Conservation (phyloP, 1,140 invertebrate genomes). For the Sesamia nonagrioides region DNA sequence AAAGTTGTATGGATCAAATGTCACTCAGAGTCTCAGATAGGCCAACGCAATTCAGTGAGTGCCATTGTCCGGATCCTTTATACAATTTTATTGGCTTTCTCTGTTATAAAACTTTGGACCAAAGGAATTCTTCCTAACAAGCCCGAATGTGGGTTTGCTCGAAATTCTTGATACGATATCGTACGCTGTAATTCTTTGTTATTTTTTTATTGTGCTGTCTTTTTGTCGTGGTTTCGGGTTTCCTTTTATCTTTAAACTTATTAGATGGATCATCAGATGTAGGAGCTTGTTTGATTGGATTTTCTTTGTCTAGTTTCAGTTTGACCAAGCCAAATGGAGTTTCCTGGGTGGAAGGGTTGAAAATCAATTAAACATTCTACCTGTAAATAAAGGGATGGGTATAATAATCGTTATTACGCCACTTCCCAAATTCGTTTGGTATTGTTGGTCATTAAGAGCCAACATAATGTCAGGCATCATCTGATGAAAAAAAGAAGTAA, state of each 20-base stretch:
- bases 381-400: background rate
- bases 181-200: conserved; percentile 50
- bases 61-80: conserved; percentile 58
- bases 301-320: conserved; percentile 29
- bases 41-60: conserved; percentile 55
- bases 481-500: background rate
- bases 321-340: conserved; percentile 23
- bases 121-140: conserved; percentile 57
- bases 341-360: conserved; percentile 15
- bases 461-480: background rate
- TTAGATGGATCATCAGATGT: conserved; percentile 4
- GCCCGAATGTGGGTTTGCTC: conserved; percentile 40
- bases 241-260: conserved; percentile 41
- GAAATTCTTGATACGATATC: conserved; percentile 53
- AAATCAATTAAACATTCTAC: conserved; percentile 31
- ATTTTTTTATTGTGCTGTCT: conserved; percentile 48
- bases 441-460: background rate
- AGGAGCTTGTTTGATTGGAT: conserved; percentile 26
- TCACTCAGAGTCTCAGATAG: conserved; percentile 46
- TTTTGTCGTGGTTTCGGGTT: conserved; percentile 41
- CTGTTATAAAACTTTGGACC: conserved; percentile 62
- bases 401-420: conserved; percentile 22
- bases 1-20: conserved; percentile 51
- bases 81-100: conserved; percentile 65
- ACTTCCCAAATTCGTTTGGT: background rate